phyloP scores from a whole-genome alignment of 2,888 invertebrate species.

The Hydropsyche betteni region DNA sequence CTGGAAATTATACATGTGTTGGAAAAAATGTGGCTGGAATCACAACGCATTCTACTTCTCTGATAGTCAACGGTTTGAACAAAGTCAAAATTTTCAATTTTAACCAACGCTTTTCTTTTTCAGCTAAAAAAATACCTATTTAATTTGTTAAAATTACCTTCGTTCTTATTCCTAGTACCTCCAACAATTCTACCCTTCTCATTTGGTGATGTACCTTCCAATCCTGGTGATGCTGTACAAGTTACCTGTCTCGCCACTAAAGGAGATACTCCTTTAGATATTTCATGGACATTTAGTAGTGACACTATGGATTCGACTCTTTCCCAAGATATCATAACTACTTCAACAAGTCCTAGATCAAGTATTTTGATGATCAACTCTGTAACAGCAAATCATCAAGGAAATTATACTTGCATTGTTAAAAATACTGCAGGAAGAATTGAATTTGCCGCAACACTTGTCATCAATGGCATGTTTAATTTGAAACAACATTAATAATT shows the following conservation, averaged over 20 bases:
- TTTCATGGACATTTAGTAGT: slow-evolving; percentile 79
- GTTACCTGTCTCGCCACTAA: slow-evolving; percentile 68
- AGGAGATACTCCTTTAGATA: slow-evolving; percentile 78
- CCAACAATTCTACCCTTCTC: slow-evolving; percentile 77
- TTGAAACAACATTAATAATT: not conserved
- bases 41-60: slow-evolving; percentile 67
- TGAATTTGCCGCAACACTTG: slow-evolving; percentile 69
- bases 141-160: slow-evolving; percentile 47
- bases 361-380: slow-evolving; percentile 75
- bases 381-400: slow-evolving; percentile 72
- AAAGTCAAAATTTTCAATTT: not conserved
- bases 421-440: slow-evolving; percentile 72
- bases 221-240: slow-evolving; percentile 72
- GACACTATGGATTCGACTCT: slow-evolving; percentile 66
- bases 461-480: slow-evolving; percentile 72
- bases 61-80: slow-evolving; percentile 56
- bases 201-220: slow-evolving; percentile 76
- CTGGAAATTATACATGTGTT: slow-evolving; percentile 77
- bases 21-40: slow-evolving; percentile 72
- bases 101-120: slow-evolving; percentile 1
- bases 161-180: slow-evolving; percentile 68
- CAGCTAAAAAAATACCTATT: not conserved
- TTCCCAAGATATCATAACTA: slow-evolving; percentile 66
- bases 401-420: slow-evolving; percentile 73
- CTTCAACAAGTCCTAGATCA: slow-evolving; percentile 68